A percentile compares a stretch with the other conserved stretches of the same genome.
Evolutionary conservation across 2,113 vertebrate genomes (phyloP).

Genomic region (Pholis gunnellus): DNA sequence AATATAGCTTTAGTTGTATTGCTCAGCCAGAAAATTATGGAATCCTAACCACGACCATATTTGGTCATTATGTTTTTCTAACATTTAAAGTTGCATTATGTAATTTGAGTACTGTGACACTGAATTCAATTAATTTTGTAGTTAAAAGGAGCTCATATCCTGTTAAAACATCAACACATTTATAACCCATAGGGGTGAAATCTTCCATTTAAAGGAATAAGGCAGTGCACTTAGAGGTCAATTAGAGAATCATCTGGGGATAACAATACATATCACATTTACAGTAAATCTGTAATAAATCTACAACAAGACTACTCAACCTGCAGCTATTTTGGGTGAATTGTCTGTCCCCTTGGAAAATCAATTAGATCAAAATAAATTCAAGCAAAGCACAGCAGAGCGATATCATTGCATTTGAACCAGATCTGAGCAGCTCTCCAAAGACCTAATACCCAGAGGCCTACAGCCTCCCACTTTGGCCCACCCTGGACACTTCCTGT

Average conservation of each 20-base stretch:
- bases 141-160: background rate
- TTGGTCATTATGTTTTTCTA: background rate
- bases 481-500: conserved; percentile 78
- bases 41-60: background rate
- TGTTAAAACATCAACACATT: background rate
- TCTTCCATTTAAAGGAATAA: background rate
- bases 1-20: background rate
- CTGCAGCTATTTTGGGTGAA: conserved; percentile 15
- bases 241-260: background rate
- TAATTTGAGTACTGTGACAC: background rate
- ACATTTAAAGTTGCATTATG: background rate
- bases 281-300: background rate
- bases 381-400: background rate
- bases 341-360: conserved; percentile 40
- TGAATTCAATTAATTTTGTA: background rate
- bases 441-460: conserved; percentile 56
- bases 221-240: background rate
- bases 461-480: conserved; percentile 44
- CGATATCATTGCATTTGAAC: conserved; percentile 73
- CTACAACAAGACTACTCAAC: background rate
- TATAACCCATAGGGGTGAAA: background rate
- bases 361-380: conserved; percentile 11
- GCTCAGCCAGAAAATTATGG: background rate
- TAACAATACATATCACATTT: background rate
- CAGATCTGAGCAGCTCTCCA: conserved; percentile 61